These are phyloP conservation scores for Bugulina stolonifera DNA, from an alignment of 2,888 invertebrate genomes.

Conservation along the genomic window DNA sequence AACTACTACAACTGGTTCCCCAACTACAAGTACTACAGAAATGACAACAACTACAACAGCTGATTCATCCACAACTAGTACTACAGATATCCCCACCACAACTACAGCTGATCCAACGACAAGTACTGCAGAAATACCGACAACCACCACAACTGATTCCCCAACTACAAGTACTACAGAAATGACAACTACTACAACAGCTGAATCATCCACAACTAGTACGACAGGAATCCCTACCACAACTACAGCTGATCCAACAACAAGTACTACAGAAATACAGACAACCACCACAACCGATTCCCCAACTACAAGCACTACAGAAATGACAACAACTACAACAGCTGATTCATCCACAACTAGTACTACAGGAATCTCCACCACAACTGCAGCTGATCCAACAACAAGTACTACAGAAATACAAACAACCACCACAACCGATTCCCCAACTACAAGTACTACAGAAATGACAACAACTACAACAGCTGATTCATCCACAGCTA, in stretches of 20 bases:
- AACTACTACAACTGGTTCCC: background rate
- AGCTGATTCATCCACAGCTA: background rate
- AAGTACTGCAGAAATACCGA: background rate
- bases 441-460: background rate
- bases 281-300: background rate
- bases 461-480: background rate
- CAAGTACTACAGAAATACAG: background rate
- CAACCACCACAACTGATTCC: background rate
- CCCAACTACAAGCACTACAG: background rate
- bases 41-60: background rate
- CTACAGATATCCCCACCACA: background rate
- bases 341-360: background rate
- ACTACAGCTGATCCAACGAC: background rate
- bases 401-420: background rate
- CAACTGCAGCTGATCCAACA: background rate
- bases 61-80: background rate
- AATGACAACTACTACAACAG: background rate
- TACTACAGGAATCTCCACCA: background rate
- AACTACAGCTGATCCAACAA: background rate
- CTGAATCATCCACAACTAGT: background rate
- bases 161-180: background rate
- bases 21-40: background rate
- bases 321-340: background rate
- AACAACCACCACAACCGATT: conserved; percentile 11
- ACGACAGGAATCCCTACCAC: background rate